Evolutionary conservation across 2,113 vertebrate species (phyloP).

Genomic region (Solea senegalensis): DNA sequence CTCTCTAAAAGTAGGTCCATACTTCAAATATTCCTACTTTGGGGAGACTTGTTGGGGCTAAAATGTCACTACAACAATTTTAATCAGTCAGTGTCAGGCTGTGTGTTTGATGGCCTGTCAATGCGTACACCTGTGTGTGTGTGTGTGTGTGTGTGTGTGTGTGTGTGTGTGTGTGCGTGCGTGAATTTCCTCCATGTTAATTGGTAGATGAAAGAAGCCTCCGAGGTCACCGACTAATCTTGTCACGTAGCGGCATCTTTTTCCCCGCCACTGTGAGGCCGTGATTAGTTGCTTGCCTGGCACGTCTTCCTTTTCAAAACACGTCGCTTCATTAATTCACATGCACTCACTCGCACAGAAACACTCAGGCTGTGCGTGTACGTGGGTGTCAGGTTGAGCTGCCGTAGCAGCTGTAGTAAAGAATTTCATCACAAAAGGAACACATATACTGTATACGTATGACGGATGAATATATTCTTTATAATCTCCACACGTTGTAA

Average conservation of each 20-base stretch:
- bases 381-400: slow-evolving; percentile 17
- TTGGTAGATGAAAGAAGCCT: slow-evolving; percentile 71
- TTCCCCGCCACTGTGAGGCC: slow-evolving; percentile 35
- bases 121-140: slow-evolving; percentile 12
- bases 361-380: slow-evolving; percentile 10
- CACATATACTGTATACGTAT: background rate
- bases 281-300: slow-evolving; percentile 61
- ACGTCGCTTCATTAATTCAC: slow-evolving; percentile 56
- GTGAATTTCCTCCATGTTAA: slow-evolving; percentile 68
- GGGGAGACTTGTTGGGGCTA: slow-evolving; percentile 38
- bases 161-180: slow-evolving; percentile 28
- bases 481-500: slow-evolving; percentile 12
- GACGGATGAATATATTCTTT: slow-evolving; percentile 8
- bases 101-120: slow-evolving; percentile 32
- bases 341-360: slow-evolving; percentile 2
- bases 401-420: slow-evolving; percentile 16
- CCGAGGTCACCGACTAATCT: slow-evolving; percentile 70
- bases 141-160: slow-evolving; percentile 27
- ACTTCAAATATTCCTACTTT: slow-evolving; percentile 43
- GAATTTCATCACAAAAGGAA: slow-evolving; percentile 18
- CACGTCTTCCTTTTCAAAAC: slow-evolving; percentile 44
- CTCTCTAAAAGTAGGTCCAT: slow-evolving; percentile 21
- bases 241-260: slow-evolving; percentile 53
- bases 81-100: slow-evolving; percentile 48
- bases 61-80: slow-evolving; percentile 55